Base-by-base conservation (phyloP, 2,113 vertebrate species). In the Lynx canadensis region DNA sequence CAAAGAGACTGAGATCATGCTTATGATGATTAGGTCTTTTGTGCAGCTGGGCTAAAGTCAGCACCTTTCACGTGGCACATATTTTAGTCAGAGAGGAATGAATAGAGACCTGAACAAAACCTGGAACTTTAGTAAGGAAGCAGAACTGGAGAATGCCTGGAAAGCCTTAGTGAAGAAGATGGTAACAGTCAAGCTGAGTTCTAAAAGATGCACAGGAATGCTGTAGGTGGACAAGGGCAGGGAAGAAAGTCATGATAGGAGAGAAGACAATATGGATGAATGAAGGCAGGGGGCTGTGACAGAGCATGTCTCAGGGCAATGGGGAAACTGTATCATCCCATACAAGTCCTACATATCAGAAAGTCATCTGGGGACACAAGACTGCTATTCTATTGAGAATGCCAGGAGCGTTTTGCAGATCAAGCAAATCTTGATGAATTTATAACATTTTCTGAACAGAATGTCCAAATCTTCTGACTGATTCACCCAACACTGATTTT, bases 371-470 rank as follows among this genome's bases (percentile, higher is more conserved):
- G 87, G 97, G 96, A 96, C 90, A 97, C 73, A 92, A 85, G 50
- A 96, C 16, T 91, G 74, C 50, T 97, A 48, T 83, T 89, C 68
- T 96, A 12, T n/a, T 88, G 89, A 91, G 89, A 96, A 94, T 29
- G 92, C 97, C 95, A 96, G 66, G 5, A 91, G 13, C 41, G 45
- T 92, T 97, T 93, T 94, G 95, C 84, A 92, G 89, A 88, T 78
- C 89, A 31, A 98, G 92, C 83, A 97, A 85, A 81, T 96, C 60
- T 95, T 94, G 36, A 94, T 66, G 45, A 95, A 96, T 96, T 97
- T 96, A 92, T 97, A 97, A 97, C 4, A 7, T 97, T 97, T 97
- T 95, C 92, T 94, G 97, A 95, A 98, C 89, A 97, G 74, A 97
- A 96, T 96, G 96, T 97, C 66, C 97, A 97, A 88, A 73, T 94